Base-by-base conservation (phyloP, 1,140 invertebrate species). In the Microplitis mediator region DNA sequence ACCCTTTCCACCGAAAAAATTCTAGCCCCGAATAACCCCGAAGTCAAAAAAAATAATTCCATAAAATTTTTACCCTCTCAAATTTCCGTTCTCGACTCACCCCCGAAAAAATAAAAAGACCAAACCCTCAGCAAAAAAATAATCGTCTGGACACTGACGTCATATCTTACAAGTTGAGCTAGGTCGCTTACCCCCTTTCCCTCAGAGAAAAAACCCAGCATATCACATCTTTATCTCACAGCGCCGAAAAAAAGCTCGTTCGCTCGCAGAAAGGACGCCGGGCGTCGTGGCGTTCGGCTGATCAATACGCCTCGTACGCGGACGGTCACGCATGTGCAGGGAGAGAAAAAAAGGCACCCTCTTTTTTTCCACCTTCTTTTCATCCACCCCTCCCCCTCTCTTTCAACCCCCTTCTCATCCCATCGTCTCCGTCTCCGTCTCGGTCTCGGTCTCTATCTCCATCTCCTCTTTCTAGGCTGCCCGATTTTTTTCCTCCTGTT, bases 261-360 rank as follows among this genome's bases (percentile, higher is more conserved):
- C 84, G 84, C 85, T 86, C 85, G 81, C 83, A 84, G 81, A 86
- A 86, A 87, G 85, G 84, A 87, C 83, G 84, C 84, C 84, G 81
- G 84, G 84, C 84, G 84, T 86, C 84, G 85, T 84, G 82, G 85
- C 85, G 86, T 84, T 86, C 85, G 82, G 85, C 85, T 87, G 85
- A 87, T 87, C 85, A 87, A 87, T 87, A 87, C 81, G 75, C 78
- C 84, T 84, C 84, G 84, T 86, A 85, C 85, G 84, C 84, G 85
- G 78, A 87, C 84, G 85, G 85, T 85, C 85, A 87, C 85, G 85
- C 85, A 86, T 87, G 85, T 87, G 85, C 85, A 86, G 82, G 81
- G 80, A 82, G 82, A 77, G 69, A 64, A 71, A 61, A 64, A 35
- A 69, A 61, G 58, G 52, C 50, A 32, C 73, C 63, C 63, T 76